phyloP scores from a whole-genome alignment of 2,797 vertebrate species.

The Melopsittacus undulatus region DNA sequence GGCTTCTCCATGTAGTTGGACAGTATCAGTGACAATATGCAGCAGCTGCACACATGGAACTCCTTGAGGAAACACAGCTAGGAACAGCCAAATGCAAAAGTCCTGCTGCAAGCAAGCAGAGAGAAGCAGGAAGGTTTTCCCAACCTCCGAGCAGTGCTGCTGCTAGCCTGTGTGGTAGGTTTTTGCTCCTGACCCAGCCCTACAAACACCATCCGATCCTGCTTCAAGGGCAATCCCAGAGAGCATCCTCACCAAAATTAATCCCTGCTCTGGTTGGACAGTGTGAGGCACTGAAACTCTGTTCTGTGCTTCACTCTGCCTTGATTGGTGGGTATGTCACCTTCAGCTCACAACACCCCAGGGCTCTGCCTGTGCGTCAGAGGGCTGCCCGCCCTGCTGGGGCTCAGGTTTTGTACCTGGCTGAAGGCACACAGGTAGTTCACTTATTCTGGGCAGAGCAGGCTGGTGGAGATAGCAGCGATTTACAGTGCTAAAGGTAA shows the following conservation, averaged over 20 bases:
- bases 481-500: neutral
- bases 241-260: neutral
- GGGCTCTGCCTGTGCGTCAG: fast-evolving
- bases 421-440: neutral
- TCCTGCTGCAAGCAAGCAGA: neutral
- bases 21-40: fast-evolving
- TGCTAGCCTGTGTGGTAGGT: fast-evolving
- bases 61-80: neutral
- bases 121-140: neutral
- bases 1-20: fast-evolving
- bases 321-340: fast-evolving
- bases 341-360: fast-evolving
- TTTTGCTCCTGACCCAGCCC: neutral
- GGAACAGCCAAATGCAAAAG: too few relatives aligned
- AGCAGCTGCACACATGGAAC: neutral
- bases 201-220: neutral
- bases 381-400: neutral
- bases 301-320: neutral
- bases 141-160: too few relatives aligned
- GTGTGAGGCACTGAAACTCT: neutral
- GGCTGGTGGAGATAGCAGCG: neutral
- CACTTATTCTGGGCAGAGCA: fast-evolving
- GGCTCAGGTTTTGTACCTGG: neutral
- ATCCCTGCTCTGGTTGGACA: fast-evolving
- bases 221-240: neutral